Percentiles rank a stretch among this genome's conserved stretches.
These are phyloP conservation scores for Spialia ferax DNA, from an alignment of 2,888 invertebrate species.

Conservation along the genomic window DNA sequence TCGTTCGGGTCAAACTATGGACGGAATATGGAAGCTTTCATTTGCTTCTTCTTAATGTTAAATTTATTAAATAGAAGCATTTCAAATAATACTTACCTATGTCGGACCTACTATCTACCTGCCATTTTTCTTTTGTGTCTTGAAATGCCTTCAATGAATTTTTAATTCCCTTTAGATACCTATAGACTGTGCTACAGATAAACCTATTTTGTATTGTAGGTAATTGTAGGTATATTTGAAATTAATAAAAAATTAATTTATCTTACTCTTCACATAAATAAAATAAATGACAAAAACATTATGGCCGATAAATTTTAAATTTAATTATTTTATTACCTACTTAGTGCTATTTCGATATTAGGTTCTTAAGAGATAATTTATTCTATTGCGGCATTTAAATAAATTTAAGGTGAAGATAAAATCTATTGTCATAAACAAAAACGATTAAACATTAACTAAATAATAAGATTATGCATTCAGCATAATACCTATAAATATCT, in stretches of 20 bases:
- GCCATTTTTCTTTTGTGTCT: too few species aligned
- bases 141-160: too few species aligned
- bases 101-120: too few species aligned
- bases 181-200: too few species aligned
- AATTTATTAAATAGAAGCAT: neutral
- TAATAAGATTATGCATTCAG: too few species aligned
- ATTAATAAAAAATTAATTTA: too few species aligned
- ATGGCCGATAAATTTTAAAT: neutral
- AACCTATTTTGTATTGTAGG: too few species aligned
- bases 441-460: neutral
- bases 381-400: constrained; percentile 31
- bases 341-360: neutral
- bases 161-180: too few species aligned
- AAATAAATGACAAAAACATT: neutral
- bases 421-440: constrained; percentile 13
- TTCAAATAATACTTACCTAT: too few species aligned
- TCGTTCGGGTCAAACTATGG: constrained; percentile 43
- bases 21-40: constrained; percentile 41
- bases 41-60: neutral
- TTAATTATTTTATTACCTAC: neutral
- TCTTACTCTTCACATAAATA: too few species aligned
- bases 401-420: constrained; percentile 22
- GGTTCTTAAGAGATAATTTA: constrained; percentile 18
- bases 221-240: too few species aligned
- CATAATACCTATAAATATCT: too few species aligned